These are phyloP conservation scores for Ctenosaura bakeri DNA, from an alignment of 2,797 vertebrate species.

Conservation along the genomic window DNA sequence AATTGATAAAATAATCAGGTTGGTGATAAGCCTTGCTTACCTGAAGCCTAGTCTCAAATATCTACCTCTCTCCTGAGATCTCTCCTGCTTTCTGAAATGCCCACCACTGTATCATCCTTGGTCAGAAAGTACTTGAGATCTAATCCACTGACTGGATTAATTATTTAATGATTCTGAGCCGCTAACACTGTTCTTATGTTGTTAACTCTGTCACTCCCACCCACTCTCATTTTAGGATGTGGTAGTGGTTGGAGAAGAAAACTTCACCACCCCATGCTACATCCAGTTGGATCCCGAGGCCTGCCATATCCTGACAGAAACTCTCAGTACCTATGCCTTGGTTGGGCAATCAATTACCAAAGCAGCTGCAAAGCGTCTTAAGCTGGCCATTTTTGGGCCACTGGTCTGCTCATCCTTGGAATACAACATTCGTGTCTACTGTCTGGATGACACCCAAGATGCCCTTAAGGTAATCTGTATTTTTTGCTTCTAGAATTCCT, in stretches of 20 bases:
- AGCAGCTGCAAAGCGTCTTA: slow-evolving; percentile 92
- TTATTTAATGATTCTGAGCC: too few relatives aligned
- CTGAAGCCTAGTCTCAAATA: not conserved
- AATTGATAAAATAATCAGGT: not conserved
- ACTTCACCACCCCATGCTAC: slow-evolving; percentile 96
- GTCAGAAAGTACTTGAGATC: not conserved
- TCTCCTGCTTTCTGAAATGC: not conserved
- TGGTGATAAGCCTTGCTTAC: not conserved
- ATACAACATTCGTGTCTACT: slow-evolving; percentile 96
- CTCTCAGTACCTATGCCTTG: slow-evolving; percentile 91
- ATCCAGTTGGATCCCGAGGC: slow-evolving; percentile 95
- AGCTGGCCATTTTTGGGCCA: slow-evolving; percentile 94
- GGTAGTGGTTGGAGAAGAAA: slow-evolving; percentile 95
- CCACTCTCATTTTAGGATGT: slow-evolving; percentile 85
- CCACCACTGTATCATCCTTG: not conserved
- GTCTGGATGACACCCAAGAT: slow-evolving; percentile 95
- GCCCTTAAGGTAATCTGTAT: slow-evolving; percentile 88
- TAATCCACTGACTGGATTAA: not conserved
- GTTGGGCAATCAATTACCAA: slow-evolving; percentile 93
- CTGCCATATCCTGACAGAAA: slow-evolving; percentile 97
- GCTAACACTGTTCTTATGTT: slow-evolving; percentile 37
- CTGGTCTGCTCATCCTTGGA: slow-evolving; percentile 92
- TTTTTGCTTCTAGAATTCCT: not conserved
- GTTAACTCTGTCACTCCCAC: slow-evolving; percentile 9
- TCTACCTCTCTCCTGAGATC: not conserved